Evolutionary conservation across 2,888 invertebrate genomes (phyloP), one percentile per base, ranked within the genome.

Genomic region (Watsonalla cultraria): DNA sequence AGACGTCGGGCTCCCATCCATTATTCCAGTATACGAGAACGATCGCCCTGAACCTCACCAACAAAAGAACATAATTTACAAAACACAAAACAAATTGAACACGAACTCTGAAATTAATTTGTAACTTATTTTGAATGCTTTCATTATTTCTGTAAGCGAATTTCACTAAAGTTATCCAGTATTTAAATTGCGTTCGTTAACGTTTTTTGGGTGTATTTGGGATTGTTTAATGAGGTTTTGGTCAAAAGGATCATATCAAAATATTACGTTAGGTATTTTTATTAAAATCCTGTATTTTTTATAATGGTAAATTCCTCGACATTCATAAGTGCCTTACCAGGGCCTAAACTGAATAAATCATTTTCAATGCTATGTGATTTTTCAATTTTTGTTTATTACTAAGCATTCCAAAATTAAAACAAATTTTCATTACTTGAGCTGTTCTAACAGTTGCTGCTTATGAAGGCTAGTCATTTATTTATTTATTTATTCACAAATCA

Each of bases 21-120:
- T 37, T 49, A 49, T 49, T 49, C 14, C 15, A 14, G 37, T 49
- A 15, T 13, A 48, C 8, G 49, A 14, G 34, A 34, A 47, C 47
- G 34, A 35, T 39, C 37, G 37, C 37, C 37, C 37, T 37, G 9
- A 33, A 39, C 37, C 14, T 49, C 8, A 14, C 14, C 37, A 48
- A 49, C 49, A 49, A 49, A 48, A 37, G 49, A 37, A 49, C 49
- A 49, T 37, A 49, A 49, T 49, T 49, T 37, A 49, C 39, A 14
- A 14, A 15, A 37, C 14, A 15, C 15, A 39, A 37, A 37, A 37
- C 37, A 51, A 46, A 46, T 62, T 61, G 58, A 59, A 61, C 54
- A 57, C 57, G 64, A 62, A 62, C 62, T 56, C 59, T 53, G 60
- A 72, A 76, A 73, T 74, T 76, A 76, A 73, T 78, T 76, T 66